Base-by-base conservation (phyloP, 2,797 vertebrate genomes). In the Limnodromus scolopaceus region DNA sequence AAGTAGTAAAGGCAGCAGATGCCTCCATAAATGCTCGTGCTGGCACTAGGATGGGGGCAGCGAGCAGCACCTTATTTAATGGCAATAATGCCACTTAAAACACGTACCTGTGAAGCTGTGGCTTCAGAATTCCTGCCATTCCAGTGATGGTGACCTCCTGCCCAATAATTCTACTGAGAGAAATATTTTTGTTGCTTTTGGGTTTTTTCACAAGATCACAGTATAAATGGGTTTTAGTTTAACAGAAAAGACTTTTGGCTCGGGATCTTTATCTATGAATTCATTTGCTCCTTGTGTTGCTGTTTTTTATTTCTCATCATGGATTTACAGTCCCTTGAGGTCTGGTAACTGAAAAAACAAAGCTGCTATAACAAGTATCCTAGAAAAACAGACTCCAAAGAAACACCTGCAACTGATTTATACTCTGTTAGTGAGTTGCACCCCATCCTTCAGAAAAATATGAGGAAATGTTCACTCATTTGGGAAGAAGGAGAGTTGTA, bases 361-460 rank as follows among this genome's bases (percentile, higher is more conserved):
- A 92, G 53, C 66, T 78, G 68, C 11, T 4, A 3, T 39, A 85
- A 85, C 0, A 3, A 81, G 39, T 61, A 83, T 75, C 71, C 43
- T 66, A 79, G 70, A 84, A 88, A 89, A 90, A 72, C n/a, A 72
- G 49, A 71, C 61, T 93, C 72, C 58, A 69, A 24, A 76, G 66
- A 72, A 90, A 84, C 63, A 84, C 93, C 71, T 93, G 58, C 46
- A 79, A 10, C 17, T 78, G 76, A 70, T 91, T 87, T 91, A 71
- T 86, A 65, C 14, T 43, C 41, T 61, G 23, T 61, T 61, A 71
- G 30, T 82, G 81, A 61, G 7, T 53, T 78, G 89, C 16, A 54
- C 24, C 20, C 19, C 17, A 38, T 75, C 28, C 36, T 85, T 78
- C 76, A 91, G 49, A 69, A 81, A 84, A 85, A 28, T 30, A 32